These are phyloP conservation scores for Hippotragus niger DNA, from an alignment of 2,113 vertebrate genomes.

Conservation along the genomic window DNA sequence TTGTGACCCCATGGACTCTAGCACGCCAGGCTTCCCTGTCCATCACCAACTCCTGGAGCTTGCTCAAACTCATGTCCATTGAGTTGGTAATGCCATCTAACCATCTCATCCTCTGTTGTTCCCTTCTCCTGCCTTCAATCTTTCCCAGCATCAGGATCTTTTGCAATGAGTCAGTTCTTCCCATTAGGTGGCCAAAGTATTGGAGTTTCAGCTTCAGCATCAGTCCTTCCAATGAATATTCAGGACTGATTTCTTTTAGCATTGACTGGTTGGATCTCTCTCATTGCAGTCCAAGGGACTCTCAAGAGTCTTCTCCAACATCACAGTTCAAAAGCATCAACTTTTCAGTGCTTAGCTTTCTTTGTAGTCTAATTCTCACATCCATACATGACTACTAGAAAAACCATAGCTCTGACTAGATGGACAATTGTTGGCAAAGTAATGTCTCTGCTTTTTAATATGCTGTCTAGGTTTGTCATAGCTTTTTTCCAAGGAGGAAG, in stretches of 20 bases:
- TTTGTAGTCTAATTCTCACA: neutral
- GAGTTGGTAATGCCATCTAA: neutral
- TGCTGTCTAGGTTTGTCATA: neutral
- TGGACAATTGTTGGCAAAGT: neutral
- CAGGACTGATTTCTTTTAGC: neutral
- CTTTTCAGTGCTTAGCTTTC: neutral
- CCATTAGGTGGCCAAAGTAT: neutral
- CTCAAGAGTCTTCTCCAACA: neutral
- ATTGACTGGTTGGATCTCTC: neutral
- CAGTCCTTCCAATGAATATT: neutral
- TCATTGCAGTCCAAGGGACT: neutral
- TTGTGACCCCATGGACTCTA: neutral
- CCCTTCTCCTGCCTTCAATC: neutral
- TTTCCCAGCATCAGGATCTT: neutral
- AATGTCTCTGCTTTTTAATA: neutral
- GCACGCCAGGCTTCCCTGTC: neutral
- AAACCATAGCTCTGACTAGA: neutral
- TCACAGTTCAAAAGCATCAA: neutral
- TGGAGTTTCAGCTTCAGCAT: neutral
- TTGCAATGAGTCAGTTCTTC: neutral
- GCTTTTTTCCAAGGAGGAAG: neutral
- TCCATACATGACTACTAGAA: neutral
- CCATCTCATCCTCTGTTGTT: neutral
- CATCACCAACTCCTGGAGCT: neutral
- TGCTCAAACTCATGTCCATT: neutral